These are phyloP conservation scores for Sogatella furcifera DNA, from an alignment of 1,140 invertebrate species.

Conservation along the genomic window DNA sequence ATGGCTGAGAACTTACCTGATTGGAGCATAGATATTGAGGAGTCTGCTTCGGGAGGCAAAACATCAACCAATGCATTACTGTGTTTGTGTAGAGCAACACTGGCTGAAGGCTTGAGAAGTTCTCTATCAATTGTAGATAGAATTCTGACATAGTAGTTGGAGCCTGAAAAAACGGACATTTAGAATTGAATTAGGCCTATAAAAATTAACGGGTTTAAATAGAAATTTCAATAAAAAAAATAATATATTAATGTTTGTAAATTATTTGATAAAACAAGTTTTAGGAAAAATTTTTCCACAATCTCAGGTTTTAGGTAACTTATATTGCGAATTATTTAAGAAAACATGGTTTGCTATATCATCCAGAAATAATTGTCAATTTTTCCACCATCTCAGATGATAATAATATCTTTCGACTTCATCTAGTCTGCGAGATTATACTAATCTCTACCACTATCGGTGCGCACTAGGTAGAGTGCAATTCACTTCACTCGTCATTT, in stretches of 20 bases:
- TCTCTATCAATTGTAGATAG: slow-evolving; percentile 93
- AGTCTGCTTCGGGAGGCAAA: slow-evolving; percentile 94
- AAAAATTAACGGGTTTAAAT: no score
- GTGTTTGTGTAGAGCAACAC: slow-evolving; percentile 94
- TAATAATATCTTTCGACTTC: no score
- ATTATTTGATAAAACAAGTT: neutral
- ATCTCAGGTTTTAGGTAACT: no score
- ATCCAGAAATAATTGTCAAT: neutral
- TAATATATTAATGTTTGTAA: neutral
- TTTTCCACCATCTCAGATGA: neutral
- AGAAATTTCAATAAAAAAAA: neutral
- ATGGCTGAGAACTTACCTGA: slow-evolving; percentile 55
- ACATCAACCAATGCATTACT: slow-evolving; percentile 97
- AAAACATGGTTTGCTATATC: no score
- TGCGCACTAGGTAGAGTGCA: no score
- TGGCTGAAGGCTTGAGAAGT: slow-evolving; percentile 87
- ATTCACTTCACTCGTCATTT: no score
- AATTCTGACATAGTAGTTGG: slow-evolving; percentile 97
- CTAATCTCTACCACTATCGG: no score
- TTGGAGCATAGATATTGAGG: slow-evolving; percentile 91
- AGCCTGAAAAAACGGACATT: no score
- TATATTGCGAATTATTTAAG: no score
- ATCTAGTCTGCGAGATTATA: no score
- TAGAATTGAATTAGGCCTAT: no score
- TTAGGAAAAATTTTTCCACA: no score